Conservation (phyloP, 1,140 invertebrate genomes). For the Acromyrmex heyeri region DNA sequence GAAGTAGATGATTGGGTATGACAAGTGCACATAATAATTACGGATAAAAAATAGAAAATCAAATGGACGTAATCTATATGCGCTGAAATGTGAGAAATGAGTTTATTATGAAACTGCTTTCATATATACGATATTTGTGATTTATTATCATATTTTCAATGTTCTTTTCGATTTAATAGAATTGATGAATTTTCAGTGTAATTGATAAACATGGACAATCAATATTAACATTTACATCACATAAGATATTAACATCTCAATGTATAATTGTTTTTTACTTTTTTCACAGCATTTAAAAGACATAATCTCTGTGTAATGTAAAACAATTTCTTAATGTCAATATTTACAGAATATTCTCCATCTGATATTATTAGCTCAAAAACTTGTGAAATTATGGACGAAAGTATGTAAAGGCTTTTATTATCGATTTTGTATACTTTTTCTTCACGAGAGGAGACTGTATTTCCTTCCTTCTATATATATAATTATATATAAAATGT, state of each 20-base stretch:
- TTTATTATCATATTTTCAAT: slow-evolving; percentile 25
- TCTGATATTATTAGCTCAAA: slow-evolving; percentile 52
- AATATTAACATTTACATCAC: slow-evolving; percentile 52
- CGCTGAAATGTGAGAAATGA: slow-evolving; percentile 7
- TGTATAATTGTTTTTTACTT: slow-evolving; percentile 43
- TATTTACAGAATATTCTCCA: slow-evolving; percentile 51
- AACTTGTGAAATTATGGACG: neutral
- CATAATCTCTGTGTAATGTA: slow-evolving; percentile 49
- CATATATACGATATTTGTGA: slow-evolving; percentile 44
- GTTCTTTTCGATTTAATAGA: slow-evolving; percentile 54
- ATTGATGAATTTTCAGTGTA: slow-evolving; percentile 35
- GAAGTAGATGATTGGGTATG: slow-evolving; percentile 39
- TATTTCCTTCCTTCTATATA: slow-evolving; percentile 8
- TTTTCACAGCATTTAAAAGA: slow-evolving; percentile 48
- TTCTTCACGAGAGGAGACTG: neutral
- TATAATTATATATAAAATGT: too few species aligned
- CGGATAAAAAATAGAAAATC: slow-evolving; percentile 55
- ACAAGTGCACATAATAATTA: slow-evolving; percentile 43
- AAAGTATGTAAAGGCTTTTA: slow-evolving; percentile 40
- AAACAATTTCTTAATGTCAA: slow-evolving; percentile 53
- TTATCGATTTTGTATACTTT: slow-evolving; percentile 37
- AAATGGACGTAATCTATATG: slow-evolving; percentile 54
- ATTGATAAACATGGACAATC: slow-evolving; percentile 67
- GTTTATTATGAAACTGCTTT: slow-evolving; percentile 60
- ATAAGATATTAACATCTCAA: slow-evolving; percentile 48